Evolutionary conservation across 2,888 invertebrate species (phyloP).

Genomic region (Lucinisca nassula): DNA sequence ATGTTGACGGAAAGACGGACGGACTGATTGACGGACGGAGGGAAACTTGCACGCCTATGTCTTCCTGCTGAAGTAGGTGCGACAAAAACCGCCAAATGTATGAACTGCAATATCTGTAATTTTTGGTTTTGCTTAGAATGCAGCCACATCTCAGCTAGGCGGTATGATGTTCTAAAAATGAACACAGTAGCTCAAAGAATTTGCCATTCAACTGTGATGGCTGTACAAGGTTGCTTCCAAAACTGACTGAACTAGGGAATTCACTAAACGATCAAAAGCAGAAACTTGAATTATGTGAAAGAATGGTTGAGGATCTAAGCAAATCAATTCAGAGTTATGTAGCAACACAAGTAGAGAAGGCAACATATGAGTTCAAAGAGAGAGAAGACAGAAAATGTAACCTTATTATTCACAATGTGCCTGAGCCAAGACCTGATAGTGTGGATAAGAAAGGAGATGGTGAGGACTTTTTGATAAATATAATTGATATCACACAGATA

Average conservation of each 20-base stretch:
- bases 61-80: no score
- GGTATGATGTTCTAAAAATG: constrained; percentile 18
- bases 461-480: no score
- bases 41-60: no score
- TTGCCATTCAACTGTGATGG: constrained; percentile 38
- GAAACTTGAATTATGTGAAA: background rate
- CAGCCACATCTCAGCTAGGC: background rate
- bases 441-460: background rate
- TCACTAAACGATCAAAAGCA: background rate
- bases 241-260: background rate
- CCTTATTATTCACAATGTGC: constrained; percentile 14
- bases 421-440: background rate
- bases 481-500: background rate
- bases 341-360: background rate
- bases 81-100: constrained; percentile 6
- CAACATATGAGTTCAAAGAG: no score
- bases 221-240: background rate
- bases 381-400: constrained; percentile 16
- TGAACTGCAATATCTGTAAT: background rate
- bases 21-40: no score
- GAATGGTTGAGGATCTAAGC: background rate
- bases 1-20: no score
- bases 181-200: constrained; percentile 6
- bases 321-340: background rate
- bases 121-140: background rate